Base-by-base conservation (phyloP, 2,797 vertebrate species). In the Brotula barbata region DNA sequence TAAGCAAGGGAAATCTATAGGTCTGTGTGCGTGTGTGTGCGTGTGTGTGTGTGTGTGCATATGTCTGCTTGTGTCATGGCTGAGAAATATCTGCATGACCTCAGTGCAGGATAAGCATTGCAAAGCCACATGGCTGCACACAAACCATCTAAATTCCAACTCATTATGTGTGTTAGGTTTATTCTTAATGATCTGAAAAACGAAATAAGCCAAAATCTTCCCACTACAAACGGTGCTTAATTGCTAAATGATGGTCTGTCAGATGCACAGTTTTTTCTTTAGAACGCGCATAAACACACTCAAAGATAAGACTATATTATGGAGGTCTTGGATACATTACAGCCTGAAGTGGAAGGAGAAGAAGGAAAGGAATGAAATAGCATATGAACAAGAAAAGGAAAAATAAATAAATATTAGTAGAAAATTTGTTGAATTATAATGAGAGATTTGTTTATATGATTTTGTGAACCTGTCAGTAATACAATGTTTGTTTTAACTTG, bases 141-240 rank as follows among this genome's bases (percentile, higher is more conserved):
- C 69, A 75, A 71, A 64, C 22, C 70, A 41, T 56, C 57, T 42
- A 17, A 59, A 72, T 73, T 76, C 65, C 77, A 2, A 11, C 68
- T 83, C 39, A 59, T 85, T 77, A 70, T 53, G 39, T 48, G 36
- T 84, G 85, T 83, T 84, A 63, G 69, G 42, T 55, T 83, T 68
- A 73, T 49, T 48, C 31, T 51, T 76, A 86, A 87, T 84, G 84
- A 84, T 21, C 75, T 77, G 78, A 68, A 77, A 85, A 77, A 60
- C 53, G 4, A 80, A 81, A 82, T 77, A 80, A 75, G 54, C 76
- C 19, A 9, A 56, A 62, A 55, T 58, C 51, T 58, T 31, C 60
- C 58, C 37, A 57, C 64, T 70, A 16, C 68, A 69, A 42, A 64
- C 39, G 17, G 31, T 0, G 8, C 56, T 60, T 71, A 56, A 78